Base-by-base conservation (phyloP, 2,888 invertebrate genomes). In the Mamestra brassicae region DNA sequence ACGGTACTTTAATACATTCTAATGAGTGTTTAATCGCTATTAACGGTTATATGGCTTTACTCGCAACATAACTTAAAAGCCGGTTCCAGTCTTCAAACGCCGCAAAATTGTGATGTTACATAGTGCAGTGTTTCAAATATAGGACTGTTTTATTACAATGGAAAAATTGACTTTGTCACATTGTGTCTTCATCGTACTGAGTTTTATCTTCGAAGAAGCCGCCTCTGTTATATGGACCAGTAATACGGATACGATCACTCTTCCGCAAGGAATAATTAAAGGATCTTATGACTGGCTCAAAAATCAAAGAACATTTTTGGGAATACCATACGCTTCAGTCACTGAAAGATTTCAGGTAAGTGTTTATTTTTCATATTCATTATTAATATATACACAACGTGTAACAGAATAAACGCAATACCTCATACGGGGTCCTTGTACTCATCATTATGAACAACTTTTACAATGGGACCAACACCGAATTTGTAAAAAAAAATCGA, bases 271-370 rank as follows among this genome's bases (percentile, higher is more conserved):
- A 17, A 87, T 54, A 72, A 62, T 88, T 54, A 80, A 61, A 17
- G 88, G 88, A 47, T 73, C 70, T n/a, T 75, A 78, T 17, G 78
- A 78, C 55, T 66, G n/a, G 34, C 50, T 67, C 0, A 76, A 78
- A 1, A 80, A 78, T 4, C 87, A 88, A 74, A 80, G 72, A 71
- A 74, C 69, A 4, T 90, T 84, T 78, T 84, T 88, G 34, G 90
- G 89, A 62, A 83, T 90, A 81, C 90, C 90, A 2, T 90, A 89
- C 54, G 89, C 90, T 34, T 72, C 84, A n/a, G 83, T 88, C 7
- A 73, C 52, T n/a, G 81, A 74, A 36, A 83, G 89, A 71, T 90
- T 86, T 74, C 73, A 85, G 79, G 90, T 88, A 77, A 81, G 78
- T 74, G n/a, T 36, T 26, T 26, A 26, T 26, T 26, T 26, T 26